A percentile compares a stretch with the other conserved stretches of the same genome.
These are phyloP conservation scores for Synanthedon myopaeformis DNA, from an alignment of 2,888 invertebrate species.

Conservation along the genomic window DNA sequence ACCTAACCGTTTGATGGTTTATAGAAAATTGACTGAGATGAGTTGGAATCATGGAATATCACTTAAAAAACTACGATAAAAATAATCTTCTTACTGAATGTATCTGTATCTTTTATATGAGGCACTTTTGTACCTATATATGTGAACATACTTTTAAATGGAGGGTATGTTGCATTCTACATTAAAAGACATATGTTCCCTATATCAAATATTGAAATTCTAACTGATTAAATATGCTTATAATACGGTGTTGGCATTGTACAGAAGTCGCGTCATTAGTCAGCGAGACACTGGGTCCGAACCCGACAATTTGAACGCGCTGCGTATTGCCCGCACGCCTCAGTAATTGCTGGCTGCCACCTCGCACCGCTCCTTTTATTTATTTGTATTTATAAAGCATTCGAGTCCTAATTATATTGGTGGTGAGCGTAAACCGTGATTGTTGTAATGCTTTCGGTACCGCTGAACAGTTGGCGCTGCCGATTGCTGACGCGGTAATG, in stretches of 20 bases:
- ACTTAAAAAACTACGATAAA: no score
- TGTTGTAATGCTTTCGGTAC: conserved; percentile 35
- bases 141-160: no score
- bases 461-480: conserved; percentile 53
- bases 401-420: conserved; percentile 59
- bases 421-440: conserved; percentile 45
- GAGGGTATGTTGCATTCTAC: background rate
- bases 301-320: conserved; percentile 56
- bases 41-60: no score
- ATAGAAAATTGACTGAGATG: no score
- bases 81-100: no score
- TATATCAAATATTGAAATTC: conserved; percentile 48
- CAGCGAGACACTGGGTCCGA: conserved; percentile 44
- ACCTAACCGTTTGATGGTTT: no score
- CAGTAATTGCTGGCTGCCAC: conserved; percentile 62
- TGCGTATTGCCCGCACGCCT: conserved; percentile 31
- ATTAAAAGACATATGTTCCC: conserved; percentile 39
- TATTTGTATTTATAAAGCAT: conserved; percentile 65
- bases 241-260: conserved; percentile 38
- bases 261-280: conserved; percentile 57
- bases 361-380: conserved; percentile 57
- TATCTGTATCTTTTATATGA: no score
- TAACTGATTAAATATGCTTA: conserved; percentile 47
- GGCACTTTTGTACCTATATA: no score
- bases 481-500: conserved; percentile 62